Evolutionary conservation across 1,140 invertebrate genomes (phyloP).

Genomic region (Euwallacea similis): DNA sequence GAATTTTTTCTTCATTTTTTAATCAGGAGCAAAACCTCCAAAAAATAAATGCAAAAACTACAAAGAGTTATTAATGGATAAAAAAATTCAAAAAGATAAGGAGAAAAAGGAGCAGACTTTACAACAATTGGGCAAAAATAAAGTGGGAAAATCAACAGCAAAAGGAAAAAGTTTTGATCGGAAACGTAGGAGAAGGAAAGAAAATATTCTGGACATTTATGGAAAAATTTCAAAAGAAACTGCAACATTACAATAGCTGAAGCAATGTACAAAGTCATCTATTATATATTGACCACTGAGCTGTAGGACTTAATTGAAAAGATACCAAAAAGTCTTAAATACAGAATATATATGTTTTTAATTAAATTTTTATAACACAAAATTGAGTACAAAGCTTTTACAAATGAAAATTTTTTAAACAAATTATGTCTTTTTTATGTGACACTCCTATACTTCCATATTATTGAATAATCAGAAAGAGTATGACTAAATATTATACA

Average conservation of each 20-base stretch:
- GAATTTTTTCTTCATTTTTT: neutral
- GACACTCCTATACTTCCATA: no score
- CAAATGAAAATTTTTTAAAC: no score
- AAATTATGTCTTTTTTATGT: no score
- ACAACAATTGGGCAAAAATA: constrained; percentile 57
- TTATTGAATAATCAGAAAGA: no score
- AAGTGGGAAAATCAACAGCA: constrained; percentile 54
- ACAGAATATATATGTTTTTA: no score
- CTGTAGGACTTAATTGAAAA: no score
- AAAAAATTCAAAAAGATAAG: constrained; percentile 50
- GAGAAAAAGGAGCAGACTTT: constrained; percentile 54
- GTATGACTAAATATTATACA: no score
- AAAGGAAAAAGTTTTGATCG: constrained; percentile 53
- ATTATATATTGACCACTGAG: no score
- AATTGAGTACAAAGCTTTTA: no score
- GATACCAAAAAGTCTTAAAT: no score
- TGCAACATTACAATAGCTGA: neutral
- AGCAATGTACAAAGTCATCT: no score
- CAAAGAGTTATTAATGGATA: constrained; percentile 57
- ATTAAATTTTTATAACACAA: no score
- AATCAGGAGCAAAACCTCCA: constrained; percentile 61
- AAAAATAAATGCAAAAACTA: constrained; percentile 63
- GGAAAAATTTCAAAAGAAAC: constrained; percentile 48
- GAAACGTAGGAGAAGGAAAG: constrained; percentile 44
- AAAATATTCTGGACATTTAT: constrained; percentile 51